phyloP scores from a whole-genome alignment of 2,888 invertebrate species.

The Hofmannophila pseudospretella region DNA sequence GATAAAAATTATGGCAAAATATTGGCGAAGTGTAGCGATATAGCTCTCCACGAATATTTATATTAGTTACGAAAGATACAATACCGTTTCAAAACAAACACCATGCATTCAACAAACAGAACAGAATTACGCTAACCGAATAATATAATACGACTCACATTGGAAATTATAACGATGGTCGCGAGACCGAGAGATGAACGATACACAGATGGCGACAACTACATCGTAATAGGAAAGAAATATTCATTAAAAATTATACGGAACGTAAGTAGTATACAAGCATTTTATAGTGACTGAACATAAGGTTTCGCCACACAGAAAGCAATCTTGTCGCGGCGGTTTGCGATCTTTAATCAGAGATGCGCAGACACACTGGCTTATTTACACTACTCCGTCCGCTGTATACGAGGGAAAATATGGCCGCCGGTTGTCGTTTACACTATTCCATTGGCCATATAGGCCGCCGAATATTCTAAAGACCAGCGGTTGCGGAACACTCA shows the following conservation, averaged over 20 bases:
- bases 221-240: background rate
- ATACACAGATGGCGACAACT: conserved; percentile 2
- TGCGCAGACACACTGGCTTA: too few relatives aligned
- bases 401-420: too few relatives aligned
- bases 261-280: too few relatives aligned
- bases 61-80: conserved; percentile 42
- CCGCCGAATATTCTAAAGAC: too few relatives aligned
- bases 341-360: too few relatives aligned
- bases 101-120: conserved; percentile 43
- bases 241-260: too few relatives aligned
- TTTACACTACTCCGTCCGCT: too few relatives aligned
- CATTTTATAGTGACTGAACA: too few relatives aligned
- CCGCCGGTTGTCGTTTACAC: too few relatives aligned
- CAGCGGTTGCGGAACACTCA: too few relatives aligned
- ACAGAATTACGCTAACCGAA: conserved; percentile 24
- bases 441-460: too few relatives aligned
- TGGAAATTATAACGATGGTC: conserved; percentile 1
- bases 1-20: conserved; percentile 69
- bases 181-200: background rate
- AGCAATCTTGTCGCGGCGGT: too few relatives aligned
- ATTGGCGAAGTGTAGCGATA: conserved; percentile 65
- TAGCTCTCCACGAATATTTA: conserved; percentile 55
- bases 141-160: background rate
- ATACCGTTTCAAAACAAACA: conserved; percentile 40
- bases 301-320: background rate